Conservation (phyloP, 2,888 invertebrate genomes). For the Drosophila villosipedis region DNA sequence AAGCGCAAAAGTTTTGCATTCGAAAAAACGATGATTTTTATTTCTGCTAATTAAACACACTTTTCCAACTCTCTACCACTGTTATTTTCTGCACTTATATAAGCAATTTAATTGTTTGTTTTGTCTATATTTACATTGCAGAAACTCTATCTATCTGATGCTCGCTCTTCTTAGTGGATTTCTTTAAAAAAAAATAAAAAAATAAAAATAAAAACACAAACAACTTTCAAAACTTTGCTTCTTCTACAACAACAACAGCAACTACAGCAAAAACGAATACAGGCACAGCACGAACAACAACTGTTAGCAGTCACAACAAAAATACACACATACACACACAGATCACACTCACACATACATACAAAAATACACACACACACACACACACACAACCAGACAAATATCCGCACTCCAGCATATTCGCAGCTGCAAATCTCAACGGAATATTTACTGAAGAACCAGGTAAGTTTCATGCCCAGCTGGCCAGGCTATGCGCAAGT, state of each 20-base stretch:
- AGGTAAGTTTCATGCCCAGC: conserved; percentile 63
- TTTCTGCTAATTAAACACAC: conserved; percentile 7
- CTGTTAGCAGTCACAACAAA: conserved; percentile 30
- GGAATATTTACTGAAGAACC: conserved; percentile 66
- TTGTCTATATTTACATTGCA: conserved; percentile 60
- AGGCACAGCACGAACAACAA: conserved; percentile 21
- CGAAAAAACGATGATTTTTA: background rate
- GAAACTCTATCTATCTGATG: conserved; percentile 70
- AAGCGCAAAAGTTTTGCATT: conserved; percentile 11
- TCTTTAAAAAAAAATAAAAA: conserved; percentile 60
- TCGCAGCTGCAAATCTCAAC: conserved; percentile 62
- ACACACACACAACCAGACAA: conserved; percentile 14
- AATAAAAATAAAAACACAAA: conserved; percentile 50
- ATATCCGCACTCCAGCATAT: conserved; percentile 22
- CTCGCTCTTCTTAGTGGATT: conserved; percentile 72
- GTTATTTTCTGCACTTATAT: conserved; percentile 21
- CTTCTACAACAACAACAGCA: conserved; percentile 44
- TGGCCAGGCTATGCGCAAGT: conserved; percentile 37
- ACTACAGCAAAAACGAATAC: conserved; percentile 12
- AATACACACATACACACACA: conserved; percentile 24
- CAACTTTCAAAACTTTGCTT: conserved; percentile 55
- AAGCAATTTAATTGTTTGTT: conserved; percentile 24
- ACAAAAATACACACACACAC: background rate
- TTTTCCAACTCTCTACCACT: background rate
- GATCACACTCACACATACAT: conserved; percentile 19